phyloP scores from a whole-genome alignment of 2,113 vertebrate genomes.

The Lasiurus borealis region DNA sequence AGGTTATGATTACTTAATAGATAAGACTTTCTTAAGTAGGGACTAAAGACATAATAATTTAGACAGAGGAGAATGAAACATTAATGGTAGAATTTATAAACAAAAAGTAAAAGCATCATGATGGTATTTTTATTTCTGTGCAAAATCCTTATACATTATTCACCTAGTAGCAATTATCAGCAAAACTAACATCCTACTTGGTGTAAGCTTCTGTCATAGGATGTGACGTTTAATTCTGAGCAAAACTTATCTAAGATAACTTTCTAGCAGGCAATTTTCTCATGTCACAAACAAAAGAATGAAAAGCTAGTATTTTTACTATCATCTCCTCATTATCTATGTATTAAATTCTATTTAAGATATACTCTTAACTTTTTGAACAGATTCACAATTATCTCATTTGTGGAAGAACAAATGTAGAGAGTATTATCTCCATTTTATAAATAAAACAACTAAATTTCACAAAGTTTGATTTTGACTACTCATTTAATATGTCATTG shows the following conservation, averaged over 20 bases:
- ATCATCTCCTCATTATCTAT: background rate
- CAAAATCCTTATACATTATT: background rate
- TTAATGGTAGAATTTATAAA: background rate
- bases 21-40: background rate
- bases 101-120: background rate
- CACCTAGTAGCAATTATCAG: background rate
- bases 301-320: background rate
- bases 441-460: background rate
- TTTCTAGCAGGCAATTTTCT: background rate
- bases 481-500: background rate
- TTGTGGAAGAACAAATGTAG: background rate
- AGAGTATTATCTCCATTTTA: slow-evolving; percentile 12
- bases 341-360: background rate
- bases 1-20: background rate
- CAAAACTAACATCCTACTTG: background rate
- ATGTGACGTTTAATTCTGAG: background rate
- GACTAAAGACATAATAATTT: background rate
- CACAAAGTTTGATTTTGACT: background rate
- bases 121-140: background rate
- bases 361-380: background rate
- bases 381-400: slow-evolving; percentile 3
- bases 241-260: background rate
- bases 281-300: background rate
- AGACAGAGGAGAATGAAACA: background rate
- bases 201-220: background rate